Evolutionary conservation across 2,113 vertebrate species (phyloP).

Genomic region (Protomyctophum bolini): DNA sequence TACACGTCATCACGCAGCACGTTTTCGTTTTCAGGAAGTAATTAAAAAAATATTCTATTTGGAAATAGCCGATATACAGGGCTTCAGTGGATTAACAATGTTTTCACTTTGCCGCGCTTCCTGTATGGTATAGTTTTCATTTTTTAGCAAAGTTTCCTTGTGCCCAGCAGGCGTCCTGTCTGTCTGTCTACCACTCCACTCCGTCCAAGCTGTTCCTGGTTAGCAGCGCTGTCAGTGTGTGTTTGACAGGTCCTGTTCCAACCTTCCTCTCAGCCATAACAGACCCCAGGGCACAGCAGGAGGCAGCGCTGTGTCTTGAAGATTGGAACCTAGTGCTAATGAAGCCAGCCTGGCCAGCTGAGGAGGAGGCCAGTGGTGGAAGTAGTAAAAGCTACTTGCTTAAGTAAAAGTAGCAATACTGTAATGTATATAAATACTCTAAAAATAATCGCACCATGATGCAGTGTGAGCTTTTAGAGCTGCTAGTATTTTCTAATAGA

Average conservation of each 20-base stretch:
- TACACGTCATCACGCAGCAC: no score
- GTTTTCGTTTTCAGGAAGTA: no score
- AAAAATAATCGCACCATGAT: no score
- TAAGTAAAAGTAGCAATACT: no score
- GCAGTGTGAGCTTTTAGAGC: no score
- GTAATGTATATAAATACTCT: no score
- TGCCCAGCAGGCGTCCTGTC: constrained; percentile 34
- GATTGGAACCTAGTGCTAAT: constrained; percentile 68
- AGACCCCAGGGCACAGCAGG: constrained; percentile 62
- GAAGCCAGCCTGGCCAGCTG: constrained; percentile 58
- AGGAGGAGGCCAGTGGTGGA: background rate
- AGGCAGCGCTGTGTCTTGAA: constrained; percentile 56
- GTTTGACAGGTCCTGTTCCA: constrained; percentile 63
- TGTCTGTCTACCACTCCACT: constrained; percentile 40
- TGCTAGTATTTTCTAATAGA: no score
- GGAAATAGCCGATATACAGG: no score
- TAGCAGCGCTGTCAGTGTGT: constrained; percentile 56
- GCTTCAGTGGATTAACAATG: no score
- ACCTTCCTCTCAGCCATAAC: constrained; percentile 71
- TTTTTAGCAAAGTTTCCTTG: constrained; percentile 31
- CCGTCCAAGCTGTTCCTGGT: constrained; percentile 64
- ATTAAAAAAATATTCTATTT: no score
- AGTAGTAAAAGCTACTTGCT: no score
- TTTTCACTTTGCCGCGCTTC: no score
- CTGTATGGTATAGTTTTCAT: background rate